Conservation (phyloP, 2,113 vertebrate species). For the Odocoileus hemionus region DNA sequence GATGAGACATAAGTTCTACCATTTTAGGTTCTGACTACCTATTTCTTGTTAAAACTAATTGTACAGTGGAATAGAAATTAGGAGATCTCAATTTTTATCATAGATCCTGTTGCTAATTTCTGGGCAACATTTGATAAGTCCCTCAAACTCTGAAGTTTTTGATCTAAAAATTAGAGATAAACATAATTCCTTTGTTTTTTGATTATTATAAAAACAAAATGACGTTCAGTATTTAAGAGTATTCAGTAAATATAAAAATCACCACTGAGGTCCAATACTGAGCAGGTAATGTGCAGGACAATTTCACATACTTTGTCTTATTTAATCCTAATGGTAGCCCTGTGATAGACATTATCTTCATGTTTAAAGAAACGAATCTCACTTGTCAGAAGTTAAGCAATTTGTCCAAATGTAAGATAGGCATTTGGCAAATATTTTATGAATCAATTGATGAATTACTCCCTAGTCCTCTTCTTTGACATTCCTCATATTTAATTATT, state of each 20-base stretch:
- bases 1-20: neutral
- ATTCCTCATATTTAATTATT: constrained; percentile 58
- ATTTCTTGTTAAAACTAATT: neutral
- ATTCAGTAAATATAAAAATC: neutral
- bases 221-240: neutral
- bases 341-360: neutral
- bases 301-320: neutral
- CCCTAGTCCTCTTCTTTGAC: neutral
- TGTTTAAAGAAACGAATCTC: constrained; percentile 17
- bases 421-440: constrained; percentile 65
- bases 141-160: neutral
- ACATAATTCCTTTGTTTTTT: neutral
- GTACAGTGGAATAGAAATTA: neutral
- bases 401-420: constrained; percentile 41
- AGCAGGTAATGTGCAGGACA: neutral
- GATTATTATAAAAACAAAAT: neutral
- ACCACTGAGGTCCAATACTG: neutral
- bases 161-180: neutral
- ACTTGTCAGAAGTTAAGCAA: constrained; percentile 44
- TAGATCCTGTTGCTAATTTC: neutral
- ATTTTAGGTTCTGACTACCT: neutral
- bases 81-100: neutral
- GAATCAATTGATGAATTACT: constrained; percentile 51
- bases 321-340: neutral
- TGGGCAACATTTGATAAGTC: neutral